A percentile compares a stretch with the other conserved stretches of the same genome.
Evolutionary conservation across 1,140 invertebrate species (phyloP).

Genomic region (Drosophila sturtevanti): DNA sequence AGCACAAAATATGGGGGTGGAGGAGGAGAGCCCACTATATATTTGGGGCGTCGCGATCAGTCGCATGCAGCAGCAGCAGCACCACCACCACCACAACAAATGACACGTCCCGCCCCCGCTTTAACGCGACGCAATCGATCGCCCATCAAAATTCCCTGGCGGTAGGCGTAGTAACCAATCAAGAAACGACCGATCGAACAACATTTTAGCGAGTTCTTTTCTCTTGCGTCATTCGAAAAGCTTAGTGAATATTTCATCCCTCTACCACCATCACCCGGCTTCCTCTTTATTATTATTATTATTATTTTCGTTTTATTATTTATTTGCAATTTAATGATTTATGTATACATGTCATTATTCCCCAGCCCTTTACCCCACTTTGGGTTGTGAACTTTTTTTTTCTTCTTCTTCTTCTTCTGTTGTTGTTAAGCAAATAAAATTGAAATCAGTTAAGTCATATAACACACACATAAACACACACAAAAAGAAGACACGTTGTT

Average conservation of each 20-base stretch:
- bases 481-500: slow-evolving; percentile 44
- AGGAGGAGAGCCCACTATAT: slow-evolving; percentile 35
- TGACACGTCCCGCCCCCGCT: slow-evolving; percentile 46
- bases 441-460: slow-evolving; percentile 10
- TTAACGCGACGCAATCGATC: slow-evolving; percentile 72
- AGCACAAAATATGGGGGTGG: neutral
- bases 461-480: slow-evolving; percentile 28
- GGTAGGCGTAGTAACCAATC: slow-evolving; percentile 51
- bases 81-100: no score
- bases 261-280: neutral
- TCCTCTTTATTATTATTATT: neutral
- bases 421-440: slow-evolving; percentile 47
- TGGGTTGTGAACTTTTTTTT: slow-evolving; percentile 48
- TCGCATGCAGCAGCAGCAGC: neutral
- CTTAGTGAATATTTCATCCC: slow-evolving; percentile 10
- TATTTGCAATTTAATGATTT: slow-evolving; percentile 55
- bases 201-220: slow-evolving; percentile 27
- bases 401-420: slow-evolving; percentile 32
- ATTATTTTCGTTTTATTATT: slow-evolving; percentile 18
- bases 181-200: slow-evolving; percentile 21
- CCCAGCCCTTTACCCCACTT: neutral
- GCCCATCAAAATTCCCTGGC: slow-evolving; percentile 79
- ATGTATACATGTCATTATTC: slow-evolving; percentile 34
- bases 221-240: slow-evolving; percentile 40
- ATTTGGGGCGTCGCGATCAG: slow-evolving; percentile 69